A percentile compares a stretch with the other conserved stretches of the same genome.
These are phyloP conservation scores for Biston stratarius DNA, from an alignment of 2,888 invertebrate genomes.

Conservation along the genomic window DNA sequence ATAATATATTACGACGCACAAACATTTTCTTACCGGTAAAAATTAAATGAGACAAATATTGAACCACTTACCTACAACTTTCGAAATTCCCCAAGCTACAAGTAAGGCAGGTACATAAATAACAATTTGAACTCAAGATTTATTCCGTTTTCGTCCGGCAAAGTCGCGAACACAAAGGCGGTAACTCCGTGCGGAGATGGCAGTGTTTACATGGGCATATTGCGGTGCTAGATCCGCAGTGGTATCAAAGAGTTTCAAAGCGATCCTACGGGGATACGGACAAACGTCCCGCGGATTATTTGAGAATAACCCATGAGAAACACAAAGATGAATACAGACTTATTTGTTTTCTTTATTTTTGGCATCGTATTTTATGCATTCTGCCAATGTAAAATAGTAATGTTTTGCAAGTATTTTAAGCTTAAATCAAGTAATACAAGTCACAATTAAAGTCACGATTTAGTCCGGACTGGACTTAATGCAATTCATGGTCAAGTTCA, in stretches of 20 bases:
- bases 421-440: no score
- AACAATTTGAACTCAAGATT: conserved; percentile 13
- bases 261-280: conserved; percentile 54
- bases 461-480: no score
- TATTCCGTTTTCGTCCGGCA: conserved; percentile 33
- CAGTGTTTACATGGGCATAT: conserved; percentile 69
- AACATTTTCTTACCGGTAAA: neutral
- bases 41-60: neutral
- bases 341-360: no score
- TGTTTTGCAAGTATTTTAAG: no score
- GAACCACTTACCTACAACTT: conserved; percentile 1
- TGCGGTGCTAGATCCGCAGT: conserved; percentile 51
- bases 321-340: conserved; percentile 12
- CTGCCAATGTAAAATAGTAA: no score
- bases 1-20: neutral
- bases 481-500: no score
- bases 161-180: conserved; percentile 48
- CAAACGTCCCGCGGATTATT: conserved; percentile 50
- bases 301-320: conserved; percentile 36
- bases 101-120: neutral
- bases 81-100: neutral
- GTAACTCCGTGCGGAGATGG: conserved; percentile 54
- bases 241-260: conserved; percentile 54
- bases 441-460: no score
- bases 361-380: no score